Evolutionary conservation across 2,113 vertebrate species (phyloP).

Genomic region (Semicossyphus pulcher): DNA sequence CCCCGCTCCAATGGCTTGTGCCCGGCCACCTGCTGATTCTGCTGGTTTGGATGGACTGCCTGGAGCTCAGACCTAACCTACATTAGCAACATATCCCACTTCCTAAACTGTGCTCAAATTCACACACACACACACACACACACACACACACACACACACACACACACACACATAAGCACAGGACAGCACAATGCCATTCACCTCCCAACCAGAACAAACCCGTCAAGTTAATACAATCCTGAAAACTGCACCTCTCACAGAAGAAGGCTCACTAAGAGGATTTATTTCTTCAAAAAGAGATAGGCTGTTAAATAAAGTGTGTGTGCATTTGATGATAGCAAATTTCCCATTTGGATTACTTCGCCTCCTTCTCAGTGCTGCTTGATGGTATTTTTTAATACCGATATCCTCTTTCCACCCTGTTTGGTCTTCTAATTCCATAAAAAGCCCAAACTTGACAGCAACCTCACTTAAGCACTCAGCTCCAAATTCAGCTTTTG

Average conservation of each 20-base stretch:
- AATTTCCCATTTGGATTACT: slow-evolving; percentile 78
- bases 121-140: slow-evolving; percentile 20
- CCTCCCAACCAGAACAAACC: slow-evolving; percentile 66
- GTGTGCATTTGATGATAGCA: slow-evolving; percentile 70
- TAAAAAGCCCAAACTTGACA: slow-evolving; percentile 63
- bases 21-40: slow-evolving; percentile 75
- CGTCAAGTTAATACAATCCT: slow-evolving; percentile 65
- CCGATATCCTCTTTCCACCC: slow-evolving; percentile 70
- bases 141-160: slow-evolving; percentile 40
- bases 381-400: slow-evolving; percentile 71
- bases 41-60: slow-evolving; percentile 69
- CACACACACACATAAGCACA: slow-evolving; percentile 7
- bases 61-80: slow-evolving; percentile 74
- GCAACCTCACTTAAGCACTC: slow-evolving; percentile 47
- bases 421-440: slow-evolving; percentile 67
- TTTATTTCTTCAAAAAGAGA: slow-evolving; percentile 77
- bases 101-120: slow-evolving; percentile 42
- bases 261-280: slow-evolving; percentile 77
- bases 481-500: slow-evolving; percentile 28
- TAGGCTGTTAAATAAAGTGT: slow-evolving; percentile 66
- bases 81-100: slow-evolving; percentile 68
- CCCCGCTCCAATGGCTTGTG: slow-evolving; percentile 62
- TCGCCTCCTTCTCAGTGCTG: slow-evolving; percentile 58
- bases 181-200: slow-evolving; percentile 43
- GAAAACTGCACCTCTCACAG: slow-evolving; percentile 76